phyloP scores from a whole-genome alignment of 1,140 invertebrate species.

The Phymorhynchus buccinoides region DNA sequence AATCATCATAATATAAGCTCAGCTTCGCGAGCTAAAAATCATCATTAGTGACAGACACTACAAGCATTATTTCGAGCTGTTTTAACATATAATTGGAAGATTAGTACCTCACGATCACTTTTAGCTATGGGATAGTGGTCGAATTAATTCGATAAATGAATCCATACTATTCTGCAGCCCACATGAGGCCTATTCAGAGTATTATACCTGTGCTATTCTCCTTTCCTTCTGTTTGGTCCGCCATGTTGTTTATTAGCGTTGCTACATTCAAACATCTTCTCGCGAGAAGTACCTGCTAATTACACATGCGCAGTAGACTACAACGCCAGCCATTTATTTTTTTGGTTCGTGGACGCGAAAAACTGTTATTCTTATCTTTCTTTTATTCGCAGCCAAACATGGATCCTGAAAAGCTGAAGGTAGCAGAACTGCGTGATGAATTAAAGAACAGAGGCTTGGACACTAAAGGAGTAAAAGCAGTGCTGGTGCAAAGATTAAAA shows the following conservation, averaged over 20 bases:
- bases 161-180: too few relatives aligned
- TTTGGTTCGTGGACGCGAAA: background rate
- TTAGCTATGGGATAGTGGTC: too few relatives aligned
- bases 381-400: constrained; percentile 48
- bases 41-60: too few relatives aligned
- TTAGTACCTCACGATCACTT: too few relatives aligned
- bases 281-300: background rate
- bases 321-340: background rate
- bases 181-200: too few relatives aligned
- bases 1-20: too few relatives aligned
- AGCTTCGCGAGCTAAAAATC: too few relatives aligned
- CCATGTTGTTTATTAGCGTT: background rate
- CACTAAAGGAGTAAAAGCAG: constrained; percentile 93
- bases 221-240: background rate
- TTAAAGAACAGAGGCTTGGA: constrained; percentile 88
- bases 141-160: too few relatives aligned
- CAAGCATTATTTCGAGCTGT: too few relatives aligned
- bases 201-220: background rate
- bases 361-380: background rate
- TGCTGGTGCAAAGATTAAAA: constrained; percentile 89
- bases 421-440: constrained; percentile 90
- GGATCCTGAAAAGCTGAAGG: constrained; percentile 88
- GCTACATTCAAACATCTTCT: background rate
- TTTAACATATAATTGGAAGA: too few relatives aligned
- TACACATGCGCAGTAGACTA: background rate